Conservation (phyloP, 1,140 invertebrate species). For the Lordiphosa clarofinis region DNA sequence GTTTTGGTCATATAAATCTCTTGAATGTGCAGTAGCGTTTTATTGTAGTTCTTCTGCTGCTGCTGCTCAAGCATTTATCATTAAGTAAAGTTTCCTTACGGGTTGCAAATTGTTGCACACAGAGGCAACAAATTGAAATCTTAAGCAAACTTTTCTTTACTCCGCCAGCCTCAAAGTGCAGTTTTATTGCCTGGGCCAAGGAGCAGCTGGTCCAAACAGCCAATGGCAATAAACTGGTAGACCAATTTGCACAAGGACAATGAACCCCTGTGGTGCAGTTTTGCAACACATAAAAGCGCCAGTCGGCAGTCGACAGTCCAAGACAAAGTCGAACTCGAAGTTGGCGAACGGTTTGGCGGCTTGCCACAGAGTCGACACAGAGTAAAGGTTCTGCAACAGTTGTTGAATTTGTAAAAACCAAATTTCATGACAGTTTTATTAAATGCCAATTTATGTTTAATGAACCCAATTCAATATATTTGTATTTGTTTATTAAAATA, state of each 20-base stretch:
- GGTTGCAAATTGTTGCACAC: slow-evolving; percentile 69
- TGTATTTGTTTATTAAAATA: slow-evolving; percentile 7
- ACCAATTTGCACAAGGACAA: slow-evolving; percentile 77
- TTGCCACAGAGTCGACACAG: slow-evolving; percentile 43
- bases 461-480: too few relatives aligned
- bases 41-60: slow-evolving; percentile 17
- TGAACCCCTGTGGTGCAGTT: slow-evolving; percentile 75
- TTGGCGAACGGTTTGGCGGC: slow-evolving; percentile 45
- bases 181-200: slow-evolving; percentile 59
- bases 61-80: slow-evolving; percentile 62
- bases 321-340: slow-evolving; percentile 9
- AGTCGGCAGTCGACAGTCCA: slow-evolving; percentile 13
- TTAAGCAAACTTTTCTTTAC: slow-evolving; percentile 62
- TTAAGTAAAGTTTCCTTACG: slow-evolving; percentile 62
- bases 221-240: slow-evolving; percentile 64
- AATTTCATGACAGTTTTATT: too few relatives aligned
- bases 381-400: slow-evolving; percentile 51
- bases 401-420: slow-evolving; percentile 7
- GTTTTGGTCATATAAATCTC: slow-evolving; percentile 52
- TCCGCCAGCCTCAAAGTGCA: slow-evolving; percentile 56
- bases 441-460: too few relatives aligned
- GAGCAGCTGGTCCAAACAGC: slow-evolving; percentile 41
- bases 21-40: slow-evolving; percentile 41
- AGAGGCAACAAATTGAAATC: slow-evolving; percentile 71
- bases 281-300: slow-evolving; percentile 42